Percentiles rank a stretch among this genome's conserved stretches.
Conservation (phyloP, 2,113 vertebrate genomes). For the Arvicanthis niloticus region DNA sequence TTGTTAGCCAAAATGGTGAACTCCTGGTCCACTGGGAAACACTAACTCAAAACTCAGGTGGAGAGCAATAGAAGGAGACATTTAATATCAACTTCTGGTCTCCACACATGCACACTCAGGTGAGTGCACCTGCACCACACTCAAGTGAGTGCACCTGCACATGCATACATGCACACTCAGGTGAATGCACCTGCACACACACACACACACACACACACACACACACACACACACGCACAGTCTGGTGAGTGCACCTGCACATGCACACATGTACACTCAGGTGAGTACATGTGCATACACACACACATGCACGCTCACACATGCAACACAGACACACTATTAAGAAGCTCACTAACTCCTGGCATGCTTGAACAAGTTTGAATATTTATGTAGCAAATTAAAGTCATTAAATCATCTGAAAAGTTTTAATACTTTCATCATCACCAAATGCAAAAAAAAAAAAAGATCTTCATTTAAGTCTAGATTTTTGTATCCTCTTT, state of each 20-base stretch:
- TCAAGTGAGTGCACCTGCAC: neutral
- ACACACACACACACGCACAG: neutral
- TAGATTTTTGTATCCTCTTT: conserved; percentile 1
- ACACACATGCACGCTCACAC: neutral
- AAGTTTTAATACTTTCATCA: conserved; percentile 75
- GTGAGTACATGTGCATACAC: no score
- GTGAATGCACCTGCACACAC: no score
- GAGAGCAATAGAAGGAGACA: neutral
- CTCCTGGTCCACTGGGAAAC: neutral
- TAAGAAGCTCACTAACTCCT: conserved; percentile 36
- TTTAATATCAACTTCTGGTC: neutral
- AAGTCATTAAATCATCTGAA: conserved; percentile 73
- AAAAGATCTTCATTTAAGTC: conserved; percentile 39
- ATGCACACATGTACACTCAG: neutral
- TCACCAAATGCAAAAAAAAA: conserved; percentile 69
- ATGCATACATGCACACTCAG: neutral
- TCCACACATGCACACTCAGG: neutral
- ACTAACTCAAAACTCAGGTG: neutral
- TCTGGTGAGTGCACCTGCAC: neutral
- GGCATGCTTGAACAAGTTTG: conserved; percentile 76
- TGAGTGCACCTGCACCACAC: neutral
- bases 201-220: no score
- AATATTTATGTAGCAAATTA: conserved; percentile 80
- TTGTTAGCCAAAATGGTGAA: neutral
- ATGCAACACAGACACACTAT: neutral